These are phyloP conservation scores for Anticlea derivata DNA, from an alignment of 2,888 invertebrate species.

Conservation along the genomic window DNA sequence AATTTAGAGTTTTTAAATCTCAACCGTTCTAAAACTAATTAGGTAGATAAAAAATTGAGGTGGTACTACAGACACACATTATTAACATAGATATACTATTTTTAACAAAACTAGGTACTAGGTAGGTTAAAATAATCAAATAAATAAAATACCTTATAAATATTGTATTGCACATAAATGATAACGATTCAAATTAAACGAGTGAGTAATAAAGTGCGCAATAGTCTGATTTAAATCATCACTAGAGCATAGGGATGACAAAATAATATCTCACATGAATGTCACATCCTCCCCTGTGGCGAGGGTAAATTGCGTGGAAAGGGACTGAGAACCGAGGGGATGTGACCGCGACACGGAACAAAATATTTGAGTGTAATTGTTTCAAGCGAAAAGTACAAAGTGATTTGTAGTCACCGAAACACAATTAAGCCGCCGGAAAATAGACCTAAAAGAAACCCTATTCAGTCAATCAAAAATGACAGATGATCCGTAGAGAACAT, in stretches of 20 bases:
- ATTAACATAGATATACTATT: no score
- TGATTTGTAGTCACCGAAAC: slow-evolving; percentile 32
- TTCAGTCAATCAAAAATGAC: no score
- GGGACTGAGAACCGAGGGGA: slow-evolving; percentile 43
- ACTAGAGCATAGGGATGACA: slow-evolving; percentile 56
- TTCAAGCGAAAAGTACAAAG: slow-evolving; percentile 37
- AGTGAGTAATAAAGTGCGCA: slow-evolving; percentile 65
- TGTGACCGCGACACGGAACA: slow-evolving; percentile 40
- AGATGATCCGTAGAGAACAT: no score
- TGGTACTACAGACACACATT: no score
- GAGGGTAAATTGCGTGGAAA: slow-evolving; percentile 59
- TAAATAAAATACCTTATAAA: slow-evolving; percentile 1
- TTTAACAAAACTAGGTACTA: no score
- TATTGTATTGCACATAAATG: slow-evolving; percentile 16
- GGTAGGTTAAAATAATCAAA: no score
- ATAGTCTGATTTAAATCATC: slow-evolving; percentile 57
- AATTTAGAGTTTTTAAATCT: no score
- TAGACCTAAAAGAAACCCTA: no score
- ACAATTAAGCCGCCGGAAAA: slow-evolving; percentile 28
- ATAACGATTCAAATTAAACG: slow-evolving; percentile 39
- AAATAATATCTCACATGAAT: slow-evolving; percentile 64
- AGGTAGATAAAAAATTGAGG: no score
- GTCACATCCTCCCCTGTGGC: slow-evolving; percentile 54
- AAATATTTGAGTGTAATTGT: slow-evolving; percentile 43
- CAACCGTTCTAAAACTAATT: no score